phyloP scores from a whole-genome alignment of 1,140 invertebrate species.

The Camponotus floridanus region DNA sequence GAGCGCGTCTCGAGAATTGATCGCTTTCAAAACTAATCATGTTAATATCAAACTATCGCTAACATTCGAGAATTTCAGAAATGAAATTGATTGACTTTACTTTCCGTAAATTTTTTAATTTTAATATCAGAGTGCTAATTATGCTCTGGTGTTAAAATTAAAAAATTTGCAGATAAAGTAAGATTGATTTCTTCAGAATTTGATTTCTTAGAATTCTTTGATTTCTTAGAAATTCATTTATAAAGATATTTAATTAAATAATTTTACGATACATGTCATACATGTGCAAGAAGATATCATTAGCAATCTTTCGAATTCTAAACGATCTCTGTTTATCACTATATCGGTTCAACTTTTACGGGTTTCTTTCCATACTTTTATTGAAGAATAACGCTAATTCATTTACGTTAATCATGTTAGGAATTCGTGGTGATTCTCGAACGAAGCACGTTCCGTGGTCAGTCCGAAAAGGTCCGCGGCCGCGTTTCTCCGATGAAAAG shows the following conservation, averaged over 20 bases:
- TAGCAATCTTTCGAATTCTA: not conserved
- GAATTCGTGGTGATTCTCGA: slow-evolving; percentile 64
- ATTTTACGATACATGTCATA: not conserved
- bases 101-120: no score
- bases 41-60: not conserved
- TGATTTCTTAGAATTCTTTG: no score
- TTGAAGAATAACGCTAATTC: slow-evolving; percentile 75
- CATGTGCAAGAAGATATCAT: no score
- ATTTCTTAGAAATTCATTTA: no score
- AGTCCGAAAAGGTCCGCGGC: not conserved
- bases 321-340: not conserved
- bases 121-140: no score
- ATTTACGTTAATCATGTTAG: slow-evolving; percentile 82
- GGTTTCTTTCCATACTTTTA: slow-evolving; percentile 38
- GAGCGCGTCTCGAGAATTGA: not conserved
- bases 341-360: slow-evolving; percentile 28
- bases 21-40: not conserved
- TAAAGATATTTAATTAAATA: not conserved
- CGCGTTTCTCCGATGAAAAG: slow-evolving; percentile 42
- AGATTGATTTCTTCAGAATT: no score
- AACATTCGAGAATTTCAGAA: not conserved
- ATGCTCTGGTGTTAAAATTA: no score
- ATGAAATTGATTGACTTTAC: no score
- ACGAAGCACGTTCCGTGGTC: not conserved
- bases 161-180: no score